A percentile compares a stretch with the other conserved stretches of the same genome.
These are phyloP conservation scores for Drosophila lutescens DNA, from an alignment of 2,888 invertebrate genomes.

Conservation along the genomic window DNA sequence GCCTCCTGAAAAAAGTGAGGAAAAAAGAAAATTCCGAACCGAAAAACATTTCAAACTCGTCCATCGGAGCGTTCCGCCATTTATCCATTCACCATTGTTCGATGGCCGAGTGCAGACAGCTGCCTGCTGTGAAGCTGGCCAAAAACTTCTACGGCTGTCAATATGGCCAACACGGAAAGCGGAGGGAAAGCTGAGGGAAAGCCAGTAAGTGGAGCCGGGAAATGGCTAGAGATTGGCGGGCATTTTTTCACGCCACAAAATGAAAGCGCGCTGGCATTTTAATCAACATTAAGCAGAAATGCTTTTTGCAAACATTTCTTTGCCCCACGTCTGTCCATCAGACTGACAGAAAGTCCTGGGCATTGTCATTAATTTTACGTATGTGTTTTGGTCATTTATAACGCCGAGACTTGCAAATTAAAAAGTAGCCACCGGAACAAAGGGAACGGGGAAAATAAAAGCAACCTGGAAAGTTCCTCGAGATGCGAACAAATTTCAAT, in stretches of 20 bases:
- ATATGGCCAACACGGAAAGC: constrained; percentile 46
- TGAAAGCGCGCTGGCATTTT: constrained; percentile 74
- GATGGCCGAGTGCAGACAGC: constrained; percentile 54
- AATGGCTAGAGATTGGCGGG: constrained; percentile 70
- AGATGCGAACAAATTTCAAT: constrained; percentile 59
- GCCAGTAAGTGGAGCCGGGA: constrained; percentile 14
- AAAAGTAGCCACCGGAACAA: constrained; percentile 52
- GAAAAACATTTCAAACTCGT: constrained; percentile 48
- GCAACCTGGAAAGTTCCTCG: constrained; percentile 44
- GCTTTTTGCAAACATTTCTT: constrained; percentile 74
- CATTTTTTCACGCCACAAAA: constrained; percentile 76
- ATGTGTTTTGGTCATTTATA: constrained; percentile 76
- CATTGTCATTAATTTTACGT: constrained; percentile 75
- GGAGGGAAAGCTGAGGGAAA: constrained; percentile 3
- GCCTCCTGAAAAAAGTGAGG: constrained; percentile 22
- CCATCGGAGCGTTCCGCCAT: constrained; percentile 60
- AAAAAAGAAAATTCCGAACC: constrained; percentile 17
- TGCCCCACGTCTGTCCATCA: constrained; percentile 53
- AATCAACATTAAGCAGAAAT: constrained; percentile 80
- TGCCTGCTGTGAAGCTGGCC: constrained; percentile 69
- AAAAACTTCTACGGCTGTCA: constrained; percentile 66
- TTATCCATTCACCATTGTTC: constrained; percentile 60
- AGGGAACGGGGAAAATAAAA: constrained; percentile 4
- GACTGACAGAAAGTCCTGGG: constrained; percentile 48
- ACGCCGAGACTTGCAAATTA: constrained; percentile 68